These are phyloP conservation scores for Brevimyrus niger DNA, from an alignment of 2,113 vertebrate species.

Conservation along the genomic window DNA sequence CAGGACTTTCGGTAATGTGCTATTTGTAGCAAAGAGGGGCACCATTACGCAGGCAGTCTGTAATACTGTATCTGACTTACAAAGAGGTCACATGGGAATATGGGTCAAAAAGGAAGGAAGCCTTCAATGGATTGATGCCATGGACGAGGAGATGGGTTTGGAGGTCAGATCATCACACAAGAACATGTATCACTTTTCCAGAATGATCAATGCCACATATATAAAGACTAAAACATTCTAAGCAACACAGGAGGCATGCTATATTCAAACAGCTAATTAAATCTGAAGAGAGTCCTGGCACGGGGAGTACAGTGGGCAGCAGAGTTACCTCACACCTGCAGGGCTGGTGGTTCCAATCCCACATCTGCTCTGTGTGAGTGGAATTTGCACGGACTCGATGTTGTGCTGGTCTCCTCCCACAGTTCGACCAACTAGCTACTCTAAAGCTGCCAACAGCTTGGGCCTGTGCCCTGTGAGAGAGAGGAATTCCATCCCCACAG, in stretches of 20 bases:
- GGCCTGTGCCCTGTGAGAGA: neutral
- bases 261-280: neutral
- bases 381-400: neutral
- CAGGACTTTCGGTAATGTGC: constrained; percentile 40
- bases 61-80: neutral
- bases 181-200: neutral
- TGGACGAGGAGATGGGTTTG: neutral
- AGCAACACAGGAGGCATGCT: neutral
- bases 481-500: neutral
- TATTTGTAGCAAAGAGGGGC: constrained; percentile 39
- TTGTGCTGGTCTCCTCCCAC: neutral
- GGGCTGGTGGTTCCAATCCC: neutral
- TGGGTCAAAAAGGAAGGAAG: neutral
- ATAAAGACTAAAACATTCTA: neutral
- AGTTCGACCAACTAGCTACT: neutral
- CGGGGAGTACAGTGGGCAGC: neutral
- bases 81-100: neutral
- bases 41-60: neutral
- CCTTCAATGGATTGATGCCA: neutral
- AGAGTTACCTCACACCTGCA: neutral
- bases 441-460: neutral
- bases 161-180: neutral
- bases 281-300: neutral
- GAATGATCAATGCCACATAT: neutral
- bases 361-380: neutral